Evolutionary conservation across 2,888 invertebrate species (phyloP), one percentile per base, ranked within the genome.

Genomic region (Papilio demoleus): DNA sequence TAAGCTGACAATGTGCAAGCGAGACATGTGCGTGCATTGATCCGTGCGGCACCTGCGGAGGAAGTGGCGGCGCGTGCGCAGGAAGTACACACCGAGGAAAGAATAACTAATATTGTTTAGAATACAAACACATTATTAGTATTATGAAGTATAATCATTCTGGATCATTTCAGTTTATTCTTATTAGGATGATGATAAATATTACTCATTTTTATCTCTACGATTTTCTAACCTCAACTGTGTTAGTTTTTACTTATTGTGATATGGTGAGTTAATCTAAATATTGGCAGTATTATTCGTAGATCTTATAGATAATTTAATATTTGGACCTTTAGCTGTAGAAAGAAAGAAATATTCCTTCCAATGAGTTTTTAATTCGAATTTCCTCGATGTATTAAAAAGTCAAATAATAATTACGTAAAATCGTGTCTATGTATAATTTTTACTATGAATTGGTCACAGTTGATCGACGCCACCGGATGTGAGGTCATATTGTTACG

Each of bases 61-160:
- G 75, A 70, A 62, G 68, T 68, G 67, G 36, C 22, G 67, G 56
- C 72, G 70, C 72, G 68, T 70, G 73, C 61, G 70, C 71, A 68
- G 74, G 75, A 75, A 73, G 59, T 64, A 24, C 40, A 17, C 14
- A 50, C 42, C 60, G 70, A 67, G 62, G 61, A 58, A 31, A 9
- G 70, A 66, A 67, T 68, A 53, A 45, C 62, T 65, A 67, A 61
- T 70, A 31, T 14, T 27, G 59, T 14, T 34, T 27, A 53, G 31
- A 12, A 1, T 31, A 24, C n/a, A n/a, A 2, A 27, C 50, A 50
- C 14, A 27, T 50, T 27, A 14, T n/a, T 14, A 27, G n/a, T 6
- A 50, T 50, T 27, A 27, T 27, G 12, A n/a, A 47, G 45, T 9
- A 40, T n/a, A 40, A 17, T 2, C 4, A 11, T 36, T 11, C 12